Conservation (phyloP, 2,113 vertebrate genomes). For the Salvelinus fontinalis region DNA sequence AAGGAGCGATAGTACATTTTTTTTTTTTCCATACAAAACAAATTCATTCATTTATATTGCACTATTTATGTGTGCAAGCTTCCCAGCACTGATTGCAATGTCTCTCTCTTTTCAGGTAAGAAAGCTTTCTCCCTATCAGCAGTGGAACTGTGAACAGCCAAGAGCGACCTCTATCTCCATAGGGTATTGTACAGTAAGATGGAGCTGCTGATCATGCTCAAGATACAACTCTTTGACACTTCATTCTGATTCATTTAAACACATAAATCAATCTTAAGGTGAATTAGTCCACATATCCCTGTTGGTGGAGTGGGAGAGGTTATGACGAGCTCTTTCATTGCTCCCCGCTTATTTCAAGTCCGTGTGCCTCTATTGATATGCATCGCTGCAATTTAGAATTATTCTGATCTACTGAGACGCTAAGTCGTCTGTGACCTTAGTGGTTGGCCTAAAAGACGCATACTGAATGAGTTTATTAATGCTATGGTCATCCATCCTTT, state of each 20-base stretch:
- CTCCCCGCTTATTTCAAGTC: slow-evolving; percentile 34
- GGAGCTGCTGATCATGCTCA: background rate
- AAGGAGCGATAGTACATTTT: background rate
- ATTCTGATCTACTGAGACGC: slow-evolving; percentile 51
- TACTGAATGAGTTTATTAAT: slow-evolving; percentile 44
- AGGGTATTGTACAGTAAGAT: slow-evolving; percentile 18
- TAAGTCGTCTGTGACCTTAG: slow-evolving; percentile 57
- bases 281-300: slow-evolving; percentile 14
- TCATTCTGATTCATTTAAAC: background rate
- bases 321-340: slow-evolving; percentile 3
- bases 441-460: slow-evolving; percentile 46
- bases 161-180: background rate
- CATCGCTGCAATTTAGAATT: slow-evolving; percentile 62
- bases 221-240: slow-evolving; percentile 3
- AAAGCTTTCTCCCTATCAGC: slow-evolving; percentile 17
- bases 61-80: background rate
- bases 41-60: background rate
- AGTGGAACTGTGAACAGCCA: slow-evolving; percentile 6
- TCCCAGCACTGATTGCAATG: background rate
- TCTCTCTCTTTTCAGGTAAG: slow-evolving; percentile 40
- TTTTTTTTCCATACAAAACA: background rate
- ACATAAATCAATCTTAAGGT: slow-evolving; percentile 4
- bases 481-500: background rate
- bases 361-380: slow-evolving; percentile 49
- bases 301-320: background rate